Evolutionary conservation across 2,113 vertebrate genomes (phyloP), one percentile per base, ranked within the genome.

Genomic region (Galbula dea): DNA sequence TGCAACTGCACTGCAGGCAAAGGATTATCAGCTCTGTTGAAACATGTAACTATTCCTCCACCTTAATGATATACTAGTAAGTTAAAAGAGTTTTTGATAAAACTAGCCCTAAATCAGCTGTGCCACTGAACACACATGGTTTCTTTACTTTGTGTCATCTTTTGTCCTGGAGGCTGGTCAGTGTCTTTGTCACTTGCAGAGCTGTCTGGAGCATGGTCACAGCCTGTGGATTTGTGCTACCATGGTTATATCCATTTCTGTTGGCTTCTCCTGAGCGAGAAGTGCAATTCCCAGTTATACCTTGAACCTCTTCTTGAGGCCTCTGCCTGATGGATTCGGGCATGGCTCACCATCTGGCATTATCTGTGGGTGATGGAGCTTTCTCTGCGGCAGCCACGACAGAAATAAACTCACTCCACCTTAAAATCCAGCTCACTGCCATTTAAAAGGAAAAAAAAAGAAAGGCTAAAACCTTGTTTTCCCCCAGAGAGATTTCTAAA

Each of bases 331-430:
- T 72, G 83, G 75, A 67, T 88, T 90, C 83, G 86, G 88, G 92
- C 80, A 93, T 0, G 1, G 80, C 72, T 95, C 57, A 39, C 92
- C 86, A 93, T 90, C 90, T 96, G 95, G 85, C 92, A 59, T 83
- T 94, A 80, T 93, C 93, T 81, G 90, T 90, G 86, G 88, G 90
- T 93, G 94, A 88, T 26, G 83, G 76, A 85, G 88, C n/a, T 95
- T 88, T 90, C 86, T 84, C 79, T 93, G 88, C 4, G 7, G 94
- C 83, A 94, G 80, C 61, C 83, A 90, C 1, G 4, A 77, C 86
- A 92, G 88, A 92, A 96, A 92, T 81, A 94, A 96, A 86, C 76
- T 88, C 77, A 81, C 45, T 88, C 92, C 94, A 94, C 95, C 95
- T 95, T 95, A 93, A 96, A 95, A 95, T 90, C 75, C 90, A 90